Evolutionary conservation across 2,888 invertebrate species (phyloP).

Genomic region (Paralinhomoeus sp.): DNA sequence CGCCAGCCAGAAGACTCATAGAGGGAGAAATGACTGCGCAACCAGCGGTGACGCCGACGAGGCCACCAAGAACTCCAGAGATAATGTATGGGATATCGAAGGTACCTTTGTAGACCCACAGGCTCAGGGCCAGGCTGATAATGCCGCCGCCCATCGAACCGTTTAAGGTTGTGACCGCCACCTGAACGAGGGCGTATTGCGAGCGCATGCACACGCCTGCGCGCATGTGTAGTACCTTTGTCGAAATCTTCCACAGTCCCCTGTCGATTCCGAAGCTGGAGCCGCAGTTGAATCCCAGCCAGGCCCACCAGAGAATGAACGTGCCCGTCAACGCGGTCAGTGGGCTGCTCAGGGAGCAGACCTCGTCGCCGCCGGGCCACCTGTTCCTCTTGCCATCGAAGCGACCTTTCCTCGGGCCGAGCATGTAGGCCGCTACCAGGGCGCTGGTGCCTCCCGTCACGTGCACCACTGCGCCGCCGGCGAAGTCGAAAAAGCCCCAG

Average conservation of each 20-base stretch:
- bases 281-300: constrained; percentile 82
- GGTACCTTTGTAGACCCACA: too few relatives aligned
- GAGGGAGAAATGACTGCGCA: too few relatives aligned
- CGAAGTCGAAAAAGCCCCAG: not conserved
- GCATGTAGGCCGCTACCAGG: constrained; percentile 1
- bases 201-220: too few relatives aligned
- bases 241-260: constrained; percentile 66
- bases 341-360: constrained; percentile 1
- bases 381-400: too few relatives aligned
- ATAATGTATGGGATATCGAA: too few relatives aligned
- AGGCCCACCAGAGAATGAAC: constrained; percentile 87
- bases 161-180: constrained; percentile 70
- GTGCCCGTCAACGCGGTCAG: constrained; percentile 35
- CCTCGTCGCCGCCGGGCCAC: constrained; percentile 1
- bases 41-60: too few relatives aligned
- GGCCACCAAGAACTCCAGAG: too few relatives aligned
- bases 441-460: constrained; percentile 1
- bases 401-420: constrained; percentile 4
- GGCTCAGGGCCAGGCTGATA: not conserved
- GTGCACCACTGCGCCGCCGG: not conserved
- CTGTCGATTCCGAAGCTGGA: constrained; percentile 45
- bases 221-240: constrained; percentile 32
- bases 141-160: constrained; percentile 46
- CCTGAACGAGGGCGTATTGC: too few relatives aligned
- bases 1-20: too few relatives aligned